These are phyloP conservation scores for Umimayanthus chanpuru DNA, from an alignment of 92 coral and sea anemone genomes.

Conservation along the genomic window DNA sequence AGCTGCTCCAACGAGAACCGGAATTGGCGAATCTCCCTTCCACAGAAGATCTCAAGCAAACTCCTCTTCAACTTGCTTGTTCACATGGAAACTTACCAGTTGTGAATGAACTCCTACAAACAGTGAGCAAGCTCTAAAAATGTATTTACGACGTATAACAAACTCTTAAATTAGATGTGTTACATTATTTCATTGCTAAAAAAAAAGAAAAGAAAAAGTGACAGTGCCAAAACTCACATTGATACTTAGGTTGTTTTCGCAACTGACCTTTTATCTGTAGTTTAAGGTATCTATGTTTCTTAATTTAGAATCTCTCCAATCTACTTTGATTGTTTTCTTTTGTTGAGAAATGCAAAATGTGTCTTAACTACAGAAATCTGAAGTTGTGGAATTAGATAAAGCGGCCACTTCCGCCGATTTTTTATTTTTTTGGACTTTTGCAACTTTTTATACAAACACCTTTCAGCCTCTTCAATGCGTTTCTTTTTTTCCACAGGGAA, in stretches of 20 bases:
- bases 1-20: slow-evolving; percentile 3
- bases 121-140: not conserved
- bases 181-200: not conserved
- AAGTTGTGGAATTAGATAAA: not conserved
- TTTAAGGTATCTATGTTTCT: too few species aligned
- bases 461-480: too few species aligned
- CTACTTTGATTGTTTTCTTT: not conserved
- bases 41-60: not conserved
- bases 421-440: not conserved
- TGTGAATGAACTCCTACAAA: slow-evolving; percentile 14
- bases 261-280: not conserved
- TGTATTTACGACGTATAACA: not conserved
- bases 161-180: not conserved
- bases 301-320: not conserved
- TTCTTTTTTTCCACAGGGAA: not conserved
- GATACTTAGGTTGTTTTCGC: not conserved
- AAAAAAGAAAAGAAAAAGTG: not conserved
- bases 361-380: not conserved
- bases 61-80: slow-evolving; percentile 11
- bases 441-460: not conserved
- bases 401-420: too few species aligned
- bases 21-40: not conserved
- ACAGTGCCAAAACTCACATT: not conserved
- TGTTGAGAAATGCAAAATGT: not conserved
- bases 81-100: not conserved